phyloP scores from a whole-genome alignment of 2,797 vertebrate genomes.

The Semaprochilodus insignis region DNA sequence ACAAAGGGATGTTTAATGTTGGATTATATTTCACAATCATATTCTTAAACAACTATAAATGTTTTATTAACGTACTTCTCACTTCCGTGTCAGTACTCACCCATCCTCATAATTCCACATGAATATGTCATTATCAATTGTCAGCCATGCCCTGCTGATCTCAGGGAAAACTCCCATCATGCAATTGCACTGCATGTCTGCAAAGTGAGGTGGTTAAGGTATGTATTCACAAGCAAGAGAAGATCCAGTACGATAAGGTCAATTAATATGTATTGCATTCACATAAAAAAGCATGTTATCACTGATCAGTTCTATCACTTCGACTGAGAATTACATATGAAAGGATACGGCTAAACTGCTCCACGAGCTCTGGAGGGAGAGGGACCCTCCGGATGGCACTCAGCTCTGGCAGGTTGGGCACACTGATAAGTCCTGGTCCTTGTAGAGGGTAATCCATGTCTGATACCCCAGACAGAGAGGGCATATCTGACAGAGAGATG shows the following conservation, averaged over 20 bases:
- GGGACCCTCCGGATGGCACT: conserved; percentile 91
- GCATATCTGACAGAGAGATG: conserved; percentile 79
- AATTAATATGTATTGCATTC: neutral
- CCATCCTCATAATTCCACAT: conserved; percentile 99
- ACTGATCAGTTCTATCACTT: neutral
- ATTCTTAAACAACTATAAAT: too few species aligned
- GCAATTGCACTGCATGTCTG: conserved; percentile 99
- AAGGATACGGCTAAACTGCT: conserved; percentile 98
- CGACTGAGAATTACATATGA: neutral
- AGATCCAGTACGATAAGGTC: neutral
- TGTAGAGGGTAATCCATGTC: conserved; percentile 99
- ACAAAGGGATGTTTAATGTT: too few species aligned
- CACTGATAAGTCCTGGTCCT: conserved; percentile 87
- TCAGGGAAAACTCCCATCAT: conserved; percentile 99
- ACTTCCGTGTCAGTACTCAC: conserved; percentile 75
- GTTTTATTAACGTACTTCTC: neutral
- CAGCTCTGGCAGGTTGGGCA: conserved; percentile 94
- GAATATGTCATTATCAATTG: conserved; percentile 97
- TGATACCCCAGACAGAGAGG: conserved; percentile 92
- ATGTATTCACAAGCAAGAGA: neutral
- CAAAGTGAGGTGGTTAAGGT: conserved; percentile 65
- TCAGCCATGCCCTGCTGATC: conserved; percentile 95
- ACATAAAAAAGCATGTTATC: neutral
- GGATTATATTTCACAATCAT: too few species aligned
- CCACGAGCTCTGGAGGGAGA: conserved; percentile 94